phyloP scores from a whole-genome alignment of 2,113 vertebrate species.

The Brachionichthys hirsutus region DNA sequence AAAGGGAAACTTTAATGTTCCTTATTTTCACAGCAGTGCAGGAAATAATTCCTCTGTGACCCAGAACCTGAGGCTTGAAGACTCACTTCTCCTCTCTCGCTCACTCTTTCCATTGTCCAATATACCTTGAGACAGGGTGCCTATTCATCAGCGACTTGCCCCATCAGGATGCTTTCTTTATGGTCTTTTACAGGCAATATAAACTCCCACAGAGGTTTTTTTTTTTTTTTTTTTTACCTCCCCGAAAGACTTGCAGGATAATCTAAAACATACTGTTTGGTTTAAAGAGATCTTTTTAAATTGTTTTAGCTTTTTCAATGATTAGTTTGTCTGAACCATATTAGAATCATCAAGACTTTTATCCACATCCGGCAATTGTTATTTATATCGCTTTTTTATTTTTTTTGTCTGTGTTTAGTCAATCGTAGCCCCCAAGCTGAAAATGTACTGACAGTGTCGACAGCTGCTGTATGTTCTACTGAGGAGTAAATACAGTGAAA shows the following conservation, averaged over 20 bases:
- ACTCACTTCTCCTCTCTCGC: constrained; percentile 19
- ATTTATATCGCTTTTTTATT: constrained; percentile 12
- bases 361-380: constrained; percentile 12
- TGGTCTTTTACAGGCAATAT: constrained; percentile 42
- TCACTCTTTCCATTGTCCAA: constrained; percentile 63
- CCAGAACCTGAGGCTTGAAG: constrained; percentile 40
- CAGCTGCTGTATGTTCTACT: constrained; percentile 38
- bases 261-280: constrained; percentile 32
- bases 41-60: constrained; percentile 31
- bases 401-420: constrained; percentile 15
- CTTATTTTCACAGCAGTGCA: constrained; percentile 34
- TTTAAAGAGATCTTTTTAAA: constrained; percentile 4
- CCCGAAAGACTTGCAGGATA: constrained; percentile 11
- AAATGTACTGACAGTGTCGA: constrained; percentile 39
- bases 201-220: constrained; percentile 32
- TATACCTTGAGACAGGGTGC: constrained; percentile 59
- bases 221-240: neutral
- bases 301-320: neutral
- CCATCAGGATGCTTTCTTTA: constrained; percentile 50
- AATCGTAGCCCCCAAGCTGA: constrained; percentile 19
- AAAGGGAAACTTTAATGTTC: constrained; percentile 45
- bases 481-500: constrained; percentile 52
- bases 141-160: constrained; percentile 51
- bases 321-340: neutral
- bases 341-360: neutral